Conservation (phyloP, 2,113 vertebrate species). For the Sebastes schlegelii region DNA sequence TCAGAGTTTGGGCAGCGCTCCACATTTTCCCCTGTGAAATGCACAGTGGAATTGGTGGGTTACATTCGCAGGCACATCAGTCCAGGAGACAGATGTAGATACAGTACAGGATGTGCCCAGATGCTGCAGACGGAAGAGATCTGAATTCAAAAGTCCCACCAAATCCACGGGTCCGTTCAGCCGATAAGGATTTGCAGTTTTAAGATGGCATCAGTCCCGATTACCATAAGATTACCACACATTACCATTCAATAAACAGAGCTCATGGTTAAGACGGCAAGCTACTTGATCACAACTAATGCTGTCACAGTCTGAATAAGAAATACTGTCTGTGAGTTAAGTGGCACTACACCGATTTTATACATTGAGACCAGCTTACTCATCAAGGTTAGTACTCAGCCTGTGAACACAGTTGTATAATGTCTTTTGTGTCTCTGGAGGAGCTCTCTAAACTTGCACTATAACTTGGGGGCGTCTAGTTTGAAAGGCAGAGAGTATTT, state of each 20-base stretch:
- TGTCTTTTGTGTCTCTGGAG: not conserved
- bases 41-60: conserved; percentile 52
- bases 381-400: not conserved
- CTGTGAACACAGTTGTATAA: conserved; percentile 17
- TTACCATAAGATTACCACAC: conserved; percentile 76
- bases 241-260: conserved; percentile 57
- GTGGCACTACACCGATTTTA: not conserved
- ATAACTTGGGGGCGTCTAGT: not conserved
- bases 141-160: conserved; percentile 56
- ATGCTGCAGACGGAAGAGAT: conserved; percentile 39
- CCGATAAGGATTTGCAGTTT: conserved; percentile 73
- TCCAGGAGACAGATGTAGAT: conserved; percentile 45
- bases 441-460: not conserved
- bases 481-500: conserved; percentile 13
- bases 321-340: conserved; percentile 22
- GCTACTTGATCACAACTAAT: conserved; percentile 40
- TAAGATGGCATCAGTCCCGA: conserved; percentile 53
- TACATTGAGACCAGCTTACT: not conserved
- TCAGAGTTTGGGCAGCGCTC: conserved; percentile 60
- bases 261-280: conserved; percentile 11
- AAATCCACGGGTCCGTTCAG: conserved; percentile 74
- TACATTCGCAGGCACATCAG: conserved; percentile 36
- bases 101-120: conserved; percentile 28
- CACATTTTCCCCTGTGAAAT: conserved; percentile 36
- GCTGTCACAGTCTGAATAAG: not conserved